Conservation (phyloP, 2,797 vertebrate genomes). For the Pipistrellus nathusii region DNA sequence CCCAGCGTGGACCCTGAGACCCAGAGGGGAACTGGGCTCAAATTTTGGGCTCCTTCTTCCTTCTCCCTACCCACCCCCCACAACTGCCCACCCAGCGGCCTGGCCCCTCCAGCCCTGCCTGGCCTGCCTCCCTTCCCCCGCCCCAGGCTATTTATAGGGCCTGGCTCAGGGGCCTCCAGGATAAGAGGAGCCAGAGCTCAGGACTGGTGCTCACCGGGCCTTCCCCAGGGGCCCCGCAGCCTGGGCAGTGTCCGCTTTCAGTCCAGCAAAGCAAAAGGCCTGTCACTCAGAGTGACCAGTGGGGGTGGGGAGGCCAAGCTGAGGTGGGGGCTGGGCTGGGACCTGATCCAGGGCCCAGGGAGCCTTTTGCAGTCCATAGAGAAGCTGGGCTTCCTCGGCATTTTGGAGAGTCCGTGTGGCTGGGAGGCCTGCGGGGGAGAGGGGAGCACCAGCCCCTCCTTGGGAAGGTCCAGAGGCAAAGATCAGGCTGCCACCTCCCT, state of each 20-base stretch:
- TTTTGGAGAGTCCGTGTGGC: not conserved
- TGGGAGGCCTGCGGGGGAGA: too few relatives aligned
- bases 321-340: not conserved
- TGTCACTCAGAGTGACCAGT: constrained; percentile 32
- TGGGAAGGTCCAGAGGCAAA: not conserved
- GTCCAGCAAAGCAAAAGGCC: constrained; percentile 76
- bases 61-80: not conserved
- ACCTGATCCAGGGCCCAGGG: not conserved
- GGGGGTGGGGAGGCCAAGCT: not conserved
- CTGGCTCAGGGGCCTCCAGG: constrained; percentile 58
- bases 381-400: not conserved
- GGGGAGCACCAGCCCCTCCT: not conserved
- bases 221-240: constrained; percentile 64
- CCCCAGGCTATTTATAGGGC: constrained; percentile 76
- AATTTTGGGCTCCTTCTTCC: not conserved
- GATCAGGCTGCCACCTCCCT: not conserved
- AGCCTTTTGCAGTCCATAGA: not conserved
- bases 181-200: constrained; percentile 43
- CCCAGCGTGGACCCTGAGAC: not conserved
- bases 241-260: constrained; percentile 77
- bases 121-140: constrained; percentile 4
- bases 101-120: not conserved
- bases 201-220: constrained; percentile 46
- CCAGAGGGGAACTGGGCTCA: not conserved
- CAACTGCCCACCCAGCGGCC: not conserved